phyloP scores from a whole-genome alignment of 2,113 vertebrate genomes.

The Carassius auratus region DNA sequence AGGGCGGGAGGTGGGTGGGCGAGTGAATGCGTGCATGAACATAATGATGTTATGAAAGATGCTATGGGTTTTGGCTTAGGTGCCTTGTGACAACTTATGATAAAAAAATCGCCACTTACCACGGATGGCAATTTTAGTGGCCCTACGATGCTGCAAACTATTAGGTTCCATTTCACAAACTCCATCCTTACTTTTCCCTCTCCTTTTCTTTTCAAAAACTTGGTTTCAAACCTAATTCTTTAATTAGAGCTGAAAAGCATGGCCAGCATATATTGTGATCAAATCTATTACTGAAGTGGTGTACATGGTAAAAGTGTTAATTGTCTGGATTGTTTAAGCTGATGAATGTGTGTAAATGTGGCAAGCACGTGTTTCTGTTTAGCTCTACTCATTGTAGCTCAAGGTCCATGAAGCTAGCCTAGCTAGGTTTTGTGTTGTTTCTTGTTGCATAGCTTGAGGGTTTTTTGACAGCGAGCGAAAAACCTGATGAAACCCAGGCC shows the following conservation, averaged over 20 bases:
- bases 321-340: conserved; percentile 57
- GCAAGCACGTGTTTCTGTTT: conserved; percentile 60
- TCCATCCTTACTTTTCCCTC: conserved; percentile 79
- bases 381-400: conserved; percentile 52
- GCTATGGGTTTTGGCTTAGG: conserved; percentile 89
- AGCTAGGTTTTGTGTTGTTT: conserved; percentile 58
- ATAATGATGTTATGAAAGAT: conserved; percentile 70
- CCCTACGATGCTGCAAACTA: conserved; percentile 99
- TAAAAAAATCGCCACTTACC: conserved; percentile 87
- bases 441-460: conserved; percentile 67
- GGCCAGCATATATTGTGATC: conserved; percentile 69
- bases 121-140: conserved; percentile 98
- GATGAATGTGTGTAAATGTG: conserved; percentile 62
- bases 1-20: conserved; percentile 49
- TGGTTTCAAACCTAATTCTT: conserved; percentile 75
- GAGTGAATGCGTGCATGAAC: conserved; percentile 46
- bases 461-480: conserved; percentile 79
- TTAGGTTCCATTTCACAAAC: conserved; percentile 91
- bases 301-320: conserved; percentile 61
- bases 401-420: conserved; percentile 47
- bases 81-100: conserved; percentile 93
- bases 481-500: conserved; percentile 80
- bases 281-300: conserved; percentile 59
- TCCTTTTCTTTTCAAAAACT: conserved; percentile 62
- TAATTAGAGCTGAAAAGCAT: conserved; percentile 78